A percentile compares a stretch with the other conserved stretches of the same genome.
phyloP scores from a whole-genome alignment of 2,888 invertebrate species.

The Apocheima hispidaria region DNA sequence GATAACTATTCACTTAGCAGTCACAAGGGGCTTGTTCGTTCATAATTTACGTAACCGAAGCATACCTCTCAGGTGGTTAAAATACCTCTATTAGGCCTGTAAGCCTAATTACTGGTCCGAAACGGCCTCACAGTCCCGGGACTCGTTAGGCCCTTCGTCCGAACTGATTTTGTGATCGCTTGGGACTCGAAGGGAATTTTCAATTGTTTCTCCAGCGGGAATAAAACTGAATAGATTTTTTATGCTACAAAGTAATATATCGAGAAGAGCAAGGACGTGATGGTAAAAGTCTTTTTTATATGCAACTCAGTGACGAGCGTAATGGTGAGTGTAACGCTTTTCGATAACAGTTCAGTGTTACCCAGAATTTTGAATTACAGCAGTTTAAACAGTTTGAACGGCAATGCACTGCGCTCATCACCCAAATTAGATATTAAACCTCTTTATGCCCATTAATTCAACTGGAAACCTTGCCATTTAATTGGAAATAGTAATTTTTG shows the following conservation, averaged over 20 bases:
- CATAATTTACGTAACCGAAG: slow-evolving; percentile 14
- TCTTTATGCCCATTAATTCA: too few relatives aligned
- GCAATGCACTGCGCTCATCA: too few relatives aligned
- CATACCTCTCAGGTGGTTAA: slow-evolving; percentile 58
- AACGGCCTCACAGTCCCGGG: slow-evolving; percentile 56
- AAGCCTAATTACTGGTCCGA: slow-evolving; percentile 69
- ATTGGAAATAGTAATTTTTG: too few relatives aligned
- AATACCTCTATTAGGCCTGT: slow-evolving; percentile 67
- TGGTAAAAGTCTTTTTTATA: neutral
- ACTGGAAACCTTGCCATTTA: too few relatives aligned
- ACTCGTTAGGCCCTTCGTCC: slow-evolving; percentile 60
- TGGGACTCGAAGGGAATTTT: slow-evolving; percentile 55
- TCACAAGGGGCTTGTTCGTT: slow-evolving; percentile 2
- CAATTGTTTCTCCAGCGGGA: slow-evolving; percentile 55
- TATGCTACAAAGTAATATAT: neutral
- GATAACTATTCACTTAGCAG: neutral
- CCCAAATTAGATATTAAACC: too few relatives aligned
- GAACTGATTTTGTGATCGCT: slow-evolving; percentile 42
- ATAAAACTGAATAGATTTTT: slow-evolving; percentile 18
- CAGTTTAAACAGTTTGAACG: too few relatives aligned
- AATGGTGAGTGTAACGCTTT: too few relatives aligned
- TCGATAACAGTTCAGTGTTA: too few relatives aligned
- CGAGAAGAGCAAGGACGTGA: too few relatives aligned
- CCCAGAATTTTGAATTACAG: too few relatives aligned
- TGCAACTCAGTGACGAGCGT: too few relatives aligned